These are phyloP conservation scores for Schizothorax lantsangensis DNA, from an alignment of 2,797 vertebrate species.

Conservation along the genomic window DNA sequence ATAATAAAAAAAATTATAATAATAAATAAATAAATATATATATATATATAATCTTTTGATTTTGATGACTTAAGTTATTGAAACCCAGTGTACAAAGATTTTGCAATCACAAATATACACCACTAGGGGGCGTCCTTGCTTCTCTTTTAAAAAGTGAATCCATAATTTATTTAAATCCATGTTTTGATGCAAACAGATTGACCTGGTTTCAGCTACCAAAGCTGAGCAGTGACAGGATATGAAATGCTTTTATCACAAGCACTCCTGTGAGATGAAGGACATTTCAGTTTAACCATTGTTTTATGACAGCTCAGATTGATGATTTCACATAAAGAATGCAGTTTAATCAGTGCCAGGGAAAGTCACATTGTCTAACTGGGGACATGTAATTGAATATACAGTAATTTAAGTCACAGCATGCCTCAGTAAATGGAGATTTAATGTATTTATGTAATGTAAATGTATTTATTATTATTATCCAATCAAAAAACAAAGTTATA, in stretches of 20 bases:
- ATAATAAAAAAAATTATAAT: too few relatives aligned
- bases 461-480: background rate
- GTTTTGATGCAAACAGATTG: conserved; percentile 68
- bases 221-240: conserved; percentile 50
- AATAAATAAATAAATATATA: too few relatives aligned
- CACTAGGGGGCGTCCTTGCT: conserved; percentile 61
- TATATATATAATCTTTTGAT: too few relatives aligned
- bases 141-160: background rate
- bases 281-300: background rate
- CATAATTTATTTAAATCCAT: conserved; percentile 64
- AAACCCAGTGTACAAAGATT: background rate
- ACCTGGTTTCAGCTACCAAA: conserved; percentile 71
- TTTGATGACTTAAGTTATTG: too few relatives aligned
- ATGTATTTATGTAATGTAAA: background rate
- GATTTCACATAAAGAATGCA: background rate
- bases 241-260: conserved; percentile 40
- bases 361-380: conserved; percentile 2
- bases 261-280: conserved; percentile 1
- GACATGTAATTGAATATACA: background rate
- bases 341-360: background rate
- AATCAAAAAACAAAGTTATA: background rate
- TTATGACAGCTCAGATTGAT: background rate
- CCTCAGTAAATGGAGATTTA: background rate
- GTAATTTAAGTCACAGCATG: background rate
- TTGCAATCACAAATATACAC: conserved; percentile 41